Base-by-base conservation (phyloP, 1,140 invertebrate species). In the Vollenhovia emeryi region DNA sequence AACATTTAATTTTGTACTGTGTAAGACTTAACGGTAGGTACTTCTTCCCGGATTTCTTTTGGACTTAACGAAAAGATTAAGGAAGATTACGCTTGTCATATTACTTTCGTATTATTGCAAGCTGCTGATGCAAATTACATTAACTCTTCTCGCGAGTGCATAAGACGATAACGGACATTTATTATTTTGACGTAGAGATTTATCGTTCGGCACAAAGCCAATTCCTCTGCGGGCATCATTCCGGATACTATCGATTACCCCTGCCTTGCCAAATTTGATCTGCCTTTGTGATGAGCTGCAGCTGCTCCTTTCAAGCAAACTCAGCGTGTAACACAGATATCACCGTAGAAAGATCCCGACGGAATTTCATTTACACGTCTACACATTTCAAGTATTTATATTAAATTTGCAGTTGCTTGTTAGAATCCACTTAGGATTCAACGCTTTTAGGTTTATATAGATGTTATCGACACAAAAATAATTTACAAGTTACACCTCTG, bases 131-230 rank as follows among this genome's bases (percentile, higher is more conserved):
- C 30, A 66, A 78, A 64, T 64, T 64, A 50, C 7, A 78, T 78
- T 66, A 48, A 64, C n/a, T 50, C 13, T 4, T 45, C 3, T 5
- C 11, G 13, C 21, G 21, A 36, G n/a, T 33, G 43, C 27, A 24
- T 11, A 64, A 33, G 45, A 62, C 3, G 43, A 52, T 52, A 79
- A 79, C 30, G n/a, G 30, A 64, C 60, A 66, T 79, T 66, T 79
- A 66, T 79, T 40, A 52, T 79, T 69, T 48, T 69, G 66, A 86
- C 86, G 82, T 86, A 60, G 83, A 80, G 86, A 92, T 91, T 91
- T 86, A 90, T 91, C 59, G 87, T 86, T 89, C 90, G 92, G 91
- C 91, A 86, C 73, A 64, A 66, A 9, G 80, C 91, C 92, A 90
- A 87, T 86, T 90, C 59, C 66, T 59, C 13, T 21, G 69, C 66